Evolutionary conservation across 2,888 invertebrate species (phyloP), one percentile per base, ranked within the genome.

Genomic region (Coelopa pilipes): DNA sequence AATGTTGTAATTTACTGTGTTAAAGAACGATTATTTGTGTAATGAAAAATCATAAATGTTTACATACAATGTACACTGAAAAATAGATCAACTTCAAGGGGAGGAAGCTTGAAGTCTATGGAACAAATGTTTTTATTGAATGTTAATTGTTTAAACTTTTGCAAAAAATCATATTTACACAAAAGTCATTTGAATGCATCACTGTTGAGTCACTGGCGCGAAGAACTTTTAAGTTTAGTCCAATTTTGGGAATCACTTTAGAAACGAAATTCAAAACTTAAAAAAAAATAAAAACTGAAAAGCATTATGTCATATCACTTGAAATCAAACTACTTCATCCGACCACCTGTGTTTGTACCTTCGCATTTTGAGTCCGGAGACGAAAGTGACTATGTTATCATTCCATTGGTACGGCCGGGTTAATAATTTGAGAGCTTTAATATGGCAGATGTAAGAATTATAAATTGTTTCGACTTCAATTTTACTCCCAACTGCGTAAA

Each of bases 1-100:
- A 86, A 85, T 87, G 87, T 87, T 85, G 87, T 87, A 86, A 87
- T 81, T 82, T 82, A 86, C 86, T 84, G 84, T 85, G 82, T 85
- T 85, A 73, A 72, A 55, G 50, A 73, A 60, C 50, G 76, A 74
- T 73, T 74, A 75, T 70, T 70, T 69, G 63, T 73, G 60, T 57
- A 63, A 68, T 62, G 65, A 66, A 46, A n/a, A 74, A 74, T 74
- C 46, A 66, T 75, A 68, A 53, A 49, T 62, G 50, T 70, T 62
- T 34, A 34, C 34, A 34, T 34, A 34, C n/a, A n/a, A n/a, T 34
- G 34, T 34, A 34, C 34, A 34, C 34, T 34, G 34, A 24, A 59
- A 70, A 50, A 71, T 63, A 71, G 34, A 53, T 24, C 53, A 70
- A 34, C 12, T 49, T 17, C 50, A 71, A 34, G 45, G n/a, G 15